These are phyloP conservation scores for Centroberyx gerrardi DNA, from an alignment of 2,797 vertebrate genomes.

Conservation along the genomic window DNA sequence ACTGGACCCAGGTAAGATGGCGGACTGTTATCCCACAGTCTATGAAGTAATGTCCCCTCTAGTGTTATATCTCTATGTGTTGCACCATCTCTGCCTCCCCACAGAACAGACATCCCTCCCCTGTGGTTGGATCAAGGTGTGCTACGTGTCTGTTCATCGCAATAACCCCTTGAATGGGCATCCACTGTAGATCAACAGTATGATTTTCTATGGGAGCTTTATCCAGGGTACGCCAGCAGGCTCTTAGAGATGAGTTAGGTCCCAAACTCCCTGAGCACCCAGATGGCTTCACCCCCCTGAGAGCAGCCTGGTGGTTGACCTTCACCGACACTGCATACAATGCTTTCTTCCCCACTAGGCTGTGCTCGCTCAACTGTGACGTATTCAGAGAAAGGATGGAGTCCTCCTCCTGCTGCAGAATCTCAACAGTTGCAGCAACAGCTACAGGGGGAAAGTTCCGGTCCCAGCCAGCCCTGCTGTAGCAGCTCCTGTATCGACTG, in stretches of 20 bases:
- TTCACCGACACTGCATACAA: conserved; percentile 35
- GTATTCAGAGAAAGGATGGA: conserved; percentile 1
- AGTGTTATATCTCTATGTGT: too few species aligned
- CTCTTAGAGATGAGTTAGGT: conserved; percentile 15
- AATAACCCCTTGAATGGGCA: too few species aligned
- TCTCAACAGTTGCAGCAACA: not conserved
- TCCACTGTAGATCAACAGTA: conserved; percentile 14
- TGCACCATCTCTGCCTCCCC: too few species aligned
- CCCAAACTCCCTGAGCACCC: conserved; percentile 27
- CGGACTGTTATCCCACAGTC: too few species aligned
- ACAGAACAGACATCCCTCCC: too few species aligned
- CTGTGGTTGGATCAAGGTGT: too few species aligned
- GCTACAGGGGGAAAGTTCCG: not conserved
- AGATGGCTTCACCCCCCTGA: conserved; percentile 32
- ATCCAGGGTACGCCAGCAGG: not conserved
- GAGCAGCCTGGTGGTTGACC: conserved; percentile 56
- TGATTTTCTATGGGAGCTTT: conserved; percentile 27
- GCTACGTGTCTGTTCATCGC: too few species aligned
- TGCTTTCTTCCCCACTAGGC: conserved; percentile 29
- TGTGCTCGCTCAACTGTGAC: conserved; percentile 30
- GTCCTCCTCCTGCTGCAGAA: not conserved
- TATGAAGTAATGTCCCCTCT: too few species aligned
- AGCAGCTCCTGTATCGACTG: conserved; percentile 15
- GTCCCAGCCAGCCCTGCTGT: not conserved
- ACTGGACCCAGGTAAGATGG: too few species aligned